A percentile compares a stretch with the other conserved stretches of the same genome.
phyloP scores from a whole-genome alignment of 2,113 vertebrate genomes.

The Siphamia tubifer region DNA sequence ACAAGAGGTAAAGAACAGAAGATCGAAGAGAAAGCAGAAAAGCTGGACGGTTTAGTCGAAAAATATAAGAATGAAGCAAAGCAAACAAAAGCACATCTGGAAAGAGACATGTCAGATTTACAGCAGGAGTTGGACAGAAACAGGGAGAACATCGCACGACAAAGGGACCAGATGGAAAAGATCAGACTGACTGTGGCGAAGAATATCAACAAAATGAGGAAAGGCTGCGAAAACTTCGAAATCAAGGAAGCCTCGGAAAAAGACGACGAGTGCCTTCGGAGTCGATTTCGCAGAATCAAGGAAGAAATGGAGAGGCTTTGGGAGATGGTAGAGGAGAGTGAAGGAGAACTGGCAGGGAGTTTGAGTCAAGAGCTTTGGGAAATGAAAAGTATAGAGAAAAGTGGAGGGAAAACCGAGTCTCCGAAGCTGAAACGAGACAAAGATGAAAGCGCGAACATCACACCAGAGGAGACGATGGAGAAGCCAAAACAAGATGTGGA shows the following conservation, averaged over 20 bases:
- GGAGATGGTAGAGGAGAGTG: slow-evolving; percentile 11
- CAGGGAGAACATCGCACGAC: slow-evolving; percentile 29
- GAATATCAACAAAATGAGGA: slow-evolving; percentile 50
- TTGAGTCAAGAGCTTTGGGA: neutral
- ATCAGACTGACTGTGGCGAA: slow-evolving; percentile 45
- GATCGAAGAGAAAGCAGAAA: slow-evolving; percentile 31
- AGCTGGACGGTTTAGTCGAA: slow-evolving; percentile 36
- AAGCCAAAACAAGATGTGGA: slow-evolving; percentile 11
- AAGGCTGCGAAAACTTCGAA: slow-evolving; percentile 3
- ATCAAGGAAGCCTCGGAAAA: slow-evolving; percentile 3
- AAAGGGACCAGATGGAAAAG: slow-evolving; percentile 50
- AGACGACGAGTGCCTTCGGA: neutral
- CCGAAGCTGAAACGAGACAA: neutral
- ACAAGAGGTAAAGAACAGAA: slow-evolving; percentile 22
- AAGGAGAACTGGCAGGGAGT: neutral
- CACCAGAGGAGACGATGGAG: neutral
- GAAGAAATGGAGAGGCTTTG: slow-evolving; percentile 40
- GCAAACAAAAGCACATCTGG: slow-evolving; percentile 36
- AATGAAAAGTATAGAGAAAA: neutral
- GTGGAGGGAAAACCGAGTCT: neutral
- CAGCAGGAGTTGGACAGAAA: slow-evolving; percentile 45
- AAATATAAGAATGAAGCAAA: slow-evolving; percentile 52
- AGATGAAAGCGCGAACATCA: neutral
- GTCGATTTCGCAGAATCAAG: slow-evolving; percentile 31
- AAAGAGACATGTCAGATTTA: slow-evolving; percentile 35